Conservation (phyloP, 2,888 invertebrate species). For the Thyatira batis region DNA sequence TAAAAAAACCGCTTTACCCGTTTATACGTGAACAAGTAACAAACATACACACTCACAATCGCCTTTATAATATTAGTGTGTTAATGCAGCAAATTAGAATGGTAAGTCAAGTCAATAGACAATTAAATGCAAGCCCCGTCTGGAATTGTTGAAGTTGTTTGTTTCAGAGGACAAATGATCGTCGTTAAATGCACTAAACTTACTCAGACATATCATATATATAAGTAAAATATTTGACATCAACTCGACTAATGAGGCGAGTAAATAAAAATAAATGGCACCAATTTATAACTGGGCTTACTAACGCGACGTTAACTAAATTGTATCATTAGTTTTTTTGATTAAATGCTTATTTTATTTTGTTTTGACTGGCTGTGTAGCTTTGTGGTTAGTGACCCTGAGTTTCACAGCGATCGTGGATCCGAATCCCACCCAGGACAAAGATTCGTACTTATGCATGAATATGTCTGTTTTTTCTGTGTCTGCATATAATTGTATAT, state of each 20-base stretch:
- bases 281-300: neutral
- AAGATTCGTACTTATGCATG: no score
- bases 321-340: neutral
- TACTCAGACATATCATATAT: neutral
- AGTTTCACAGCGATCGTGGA: no score
- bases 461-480: no score
- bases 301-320: neutral
- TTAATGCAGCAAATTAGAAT: neutral
- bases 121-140: neutral
- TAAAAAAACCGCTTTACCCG: no score
- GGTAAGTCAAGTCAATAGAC: neutral
- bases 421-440: no score
- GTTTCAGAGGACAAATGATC: neutral
- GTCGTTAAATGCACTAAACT: neutral
- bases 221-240: neutral
- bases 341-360: neutral
- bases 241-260: neutral
- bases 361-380: no score
- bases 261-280: neutral
- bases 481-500: no score
- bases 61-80: no score
- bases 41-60: no score
- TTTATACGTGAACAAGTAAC: no score
- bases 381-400: no score
- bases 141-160: neutral